Base-by-base conservation (phyloP, 1,140 invertebrate genomes). In the Camponotus pennsylvanicus region DNA sequence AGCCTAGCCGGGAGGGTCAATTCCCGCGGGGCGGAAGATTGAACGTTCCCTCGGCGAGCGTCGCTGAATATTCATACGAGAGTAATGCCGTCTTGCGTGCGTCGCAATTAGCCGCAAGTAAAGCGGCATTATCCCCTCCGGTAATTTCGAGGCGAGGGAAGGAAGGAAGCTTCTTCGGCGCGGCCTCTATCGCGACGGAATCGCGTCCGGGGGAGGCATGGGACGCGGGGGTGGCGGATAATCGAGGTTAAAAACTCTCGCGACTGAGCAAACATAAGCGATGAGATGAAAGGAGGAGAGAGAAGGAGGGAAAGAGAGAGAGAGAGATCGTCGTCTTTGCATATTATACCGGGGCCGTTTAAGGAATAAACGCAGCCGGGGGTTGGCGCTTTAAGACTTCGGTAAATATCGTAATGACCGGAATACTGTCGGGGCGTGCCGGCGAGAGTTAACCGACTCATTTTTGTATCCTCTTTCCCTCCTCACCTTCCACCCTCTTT, bases 391-490 rank as follows among this genome's bases (percentile, higher is more conserved):
- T 88, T 92, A 92, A 93, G 91, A 86, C 86, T 89, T 89, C 85
- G 90, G 93, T 93, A 94, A 95, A 94, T 93, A 94, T 94, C 92
- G 90, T 94, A 93, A 95, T 93, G 89, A 92, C 84, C 73, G 82
- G 87, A 91, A 93, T 93, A 94, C 90, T 91, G 92, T 92, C 88
- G 89, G 86, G 69, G 80, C 88, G 88, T 88, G 89, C 86, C 80
- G 84, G 61, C 67, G 93, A 94, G 93, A 94, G 93, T 94, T 94
- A 95, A 95, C 93, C 92, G 92, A 92, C 94, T 94, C 93, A 94
- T 95, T 95, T 94, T 92, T 93, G 88, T 86, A 87, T 64, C 91
- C 77, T 18, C 49, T 82, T 67, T 70, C 11, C 63, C 8, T 6
- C 77, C 52, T 82, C 87, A 87, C 88, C 85, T 90, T 85, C 77